Base-by-base conservation (phyloP, 2,113 vertebrate genomes). In the Mus spicilegus region DNA sequence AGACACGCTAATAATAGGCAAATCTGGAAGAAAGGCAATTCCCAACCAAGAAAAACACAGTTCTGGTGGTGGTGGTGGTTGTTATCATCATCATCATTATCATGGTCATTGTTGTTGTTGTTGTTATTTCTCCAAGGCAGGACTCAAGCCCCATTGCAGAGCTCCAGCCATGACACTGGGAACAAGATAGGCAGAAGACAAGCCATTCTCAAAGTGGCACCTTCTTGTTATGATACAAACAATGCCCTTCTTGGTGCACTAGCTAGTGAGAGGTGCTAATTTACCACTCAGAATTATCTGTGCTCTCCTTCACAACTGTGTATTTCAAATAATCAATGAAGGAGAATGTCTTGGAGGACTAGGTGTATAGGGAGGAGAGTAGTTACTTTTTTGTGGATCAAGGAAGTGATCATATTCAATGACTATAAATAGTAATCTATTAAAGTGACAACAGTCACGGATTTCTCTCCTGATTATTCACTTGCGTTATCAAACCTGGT, bases 391-490 rank as follows among this genome's bases (percentile, higher is more conserved):
- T 8, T 61, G n/a, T 42, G 17, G 26, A 28, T 1, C 58, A 84
- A 42, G 24, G 3, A 36, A 56, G 26, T 10, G 24, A 36, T 54
- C 26, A 33, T 58, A 75, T 5, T 33, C 28, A 7, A 36, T 89
- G 30, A 89, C 61, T 63, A 70, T 58, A 73, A 49, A 78, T 33
- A 97, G 69, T 97, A 98, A 96, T 96, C 90, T 96, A 94, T 96
- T 98, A 94, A 98, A 96, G 97, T 93, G 85, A 91, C 67, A 97
- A 89, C 54, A 97, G 93, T 93, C 98, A 98, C 85, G 86, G 97
- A 98, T 61, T 98, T 95, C 94, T 98, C 96, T 97, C 90, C 92
- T 91, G 96, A 93, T 96, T 97, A 97, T 93, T 98, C 96, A 98
- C 97, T 73, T 90, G 36, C 87, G 96, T 94, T 98, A 42, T 58